Conservation (phyloP, 64 coral and sea anemone species). For the Montipora capricornis region DNA sequence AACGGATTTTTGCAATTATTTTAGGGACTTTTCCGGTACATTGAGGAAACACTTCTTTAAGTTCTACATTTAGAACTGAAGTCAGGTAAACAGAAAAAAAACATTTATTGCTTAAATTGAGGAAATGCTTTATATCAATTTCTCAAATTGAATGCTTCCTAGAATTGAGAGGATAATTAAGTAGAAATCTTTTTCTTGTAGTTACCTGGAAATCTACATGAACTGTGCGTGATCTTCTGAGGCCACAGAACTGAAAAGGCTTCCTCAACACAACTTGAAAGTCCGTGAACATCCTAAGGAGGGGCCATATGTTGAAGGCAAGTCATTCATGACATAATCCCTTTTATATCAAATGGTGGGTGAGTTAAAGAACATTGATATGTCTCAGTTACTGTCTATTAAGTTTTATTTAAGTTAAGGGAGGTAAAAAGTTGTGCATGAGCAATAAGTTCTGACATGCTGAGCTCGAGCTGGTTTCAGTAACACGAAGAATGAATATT, state of each 20-base stretch:
- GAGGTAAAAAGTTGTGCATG: no score
- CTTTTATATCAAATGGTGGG: background rate
- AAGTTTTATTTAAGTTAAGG: no score
- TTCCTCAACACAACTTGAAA: conserved; percentile 90
- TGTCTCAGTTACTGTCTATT: no score
- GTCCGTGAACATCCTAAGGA: conserved; percentile 97
- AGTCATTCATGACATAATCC: background rate
- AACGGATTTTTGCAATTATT: background rate
- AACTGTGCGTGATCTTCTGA: conserved; percentile 88
- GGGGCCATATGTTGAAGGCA: conserved; percentile 95
- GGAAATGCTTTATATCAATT: background rate
- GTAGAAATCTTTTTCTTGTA: background rate
- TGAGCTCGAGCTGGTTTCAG: no score
- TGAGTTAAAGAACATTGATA: no score
- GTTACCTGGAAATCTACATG: conserved; percentile 97
- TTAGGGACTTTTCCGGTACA: conserved; percentile 88
- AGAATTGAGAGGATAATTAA: background rate
- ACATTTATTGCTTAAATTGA: no score
- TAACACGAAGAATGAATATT: no score
- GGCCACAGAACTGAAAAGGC: conserved; percentile 79
- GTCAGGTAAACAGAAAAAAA: conserved; percentile 76
- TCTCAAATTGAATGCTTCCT: background rate
- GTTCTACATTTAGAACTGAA: conserved; percentile 93
- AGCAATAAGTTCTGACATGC: no score
- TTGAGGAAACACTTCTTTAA: conserved; percentile 79